Evolutionary conservation across 2,797 vertebrate genomes (phyloP), one percentile per base, ranked within the genome.

Genomic region (Pitangus sulphuratus): DNA sequence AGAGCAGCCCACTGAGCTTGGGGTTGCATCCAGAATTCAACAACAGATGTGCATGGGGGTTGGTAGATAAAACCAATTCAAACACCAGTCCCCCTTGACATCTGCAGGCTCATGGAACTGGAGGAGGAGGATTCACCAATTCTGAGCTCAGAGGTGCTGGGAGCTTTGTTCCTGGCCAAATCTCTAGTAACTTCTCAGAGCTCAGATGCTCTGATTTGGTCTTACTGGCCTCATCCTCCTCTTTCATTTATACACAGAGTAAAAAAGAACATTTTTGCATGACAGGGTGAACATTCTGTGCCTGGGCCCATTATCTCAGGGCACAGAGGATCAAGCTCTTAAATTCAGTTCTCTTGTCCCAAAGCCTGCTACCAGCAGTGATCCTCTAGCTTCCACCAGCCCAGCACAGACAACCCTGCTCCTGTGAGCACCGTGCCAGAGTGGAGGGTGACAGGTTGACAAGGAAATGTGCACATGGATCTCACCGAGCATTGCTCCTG

Each of bases 391-490:
- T 70, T 33, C 40, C 37, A 44, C 9, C 54, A 60, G 56, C 56
- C 47, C 0, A 0, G 45, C 8, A 4, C 8, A 12, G 74, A 39
- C 42, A 64, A 39, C 17, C 25, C n/a, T 70, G n/a, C n/a, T 51
- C 20, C 65, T 1, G 1, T 26, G 57, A 64, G 72, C 57, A 51
- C 50, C 1, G 0, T 51, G 57, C 24, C 57, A 70, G 42, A 1
- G 0, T 4, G 13, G 28, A 0, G 13, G 28, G 28, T 19, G 17
- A 21, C 76, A 86, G 15, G 33, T 22, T 31, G 33, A 7, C 0
- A 13, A 69, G 65, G 54, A 47, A 69, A 45, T 9, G 20, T 0
- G 40, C 15, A 0, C 26, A 2, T 6, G 40, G 57, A 15, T 51
- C 74, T 58, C n/a, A 64, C 57, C 16, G 6, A 78, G 42, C 48